phyloP scores from a whole-genome alignment of 2,797 vertebrate genomes.

The Squalus acanthias region DNA sequence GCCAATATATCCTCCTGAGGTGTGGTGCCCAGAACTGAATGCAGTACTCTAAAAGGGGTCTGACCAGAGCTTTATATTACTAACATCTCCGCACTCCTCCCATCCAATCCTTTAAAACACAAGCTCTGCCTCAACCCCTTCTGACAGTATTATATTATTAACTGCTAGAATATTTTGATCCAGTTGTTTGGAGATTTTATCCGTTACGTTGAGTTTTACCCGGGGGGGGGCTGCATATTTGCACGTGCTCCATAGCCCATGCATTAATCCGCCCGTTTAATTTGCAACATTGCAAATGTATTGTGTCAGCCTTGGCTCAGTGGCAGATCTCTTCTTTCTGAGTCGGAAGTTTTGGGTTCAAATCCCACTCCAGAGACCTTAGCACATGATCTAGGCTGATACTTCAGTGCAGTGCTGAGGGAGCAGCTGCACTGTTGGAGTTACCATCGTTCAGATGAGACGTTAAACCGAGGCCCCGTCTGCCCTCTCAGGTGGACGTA shows the following conservation, averaged over 20 bases:
- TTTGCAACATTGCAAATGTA: not conserved
- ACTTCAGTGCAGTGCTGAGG: not conserved
- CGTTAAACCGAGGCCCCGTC: not conserved
- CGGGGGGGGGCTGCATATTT: not conserved
- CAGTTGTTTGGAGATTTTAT: not conserved
- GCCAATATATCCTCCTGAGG: too few species aligned
- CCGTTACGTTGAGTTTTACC: not conserved
- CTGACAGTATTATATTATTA: too few species aligned
- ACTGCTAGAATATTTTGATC: too few species aligned
- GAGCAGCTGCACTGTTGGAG: not conserved
- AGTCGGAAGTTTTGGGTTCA: not conserved
- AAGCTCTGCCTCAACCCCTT: too few species aligned
- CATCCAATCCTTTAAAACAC: too few species aligned
- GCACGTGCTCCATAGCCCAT: not conserved
- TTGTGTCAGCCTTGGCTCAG: not conserved
- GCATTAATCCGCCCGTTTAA: not conserved
- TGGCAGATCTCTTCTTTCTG: not conserved
- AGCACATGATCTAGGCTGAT: not conserved
- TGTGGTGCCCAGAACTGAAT: too few species aligned
- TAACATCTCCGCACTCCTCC: too few species aligned
- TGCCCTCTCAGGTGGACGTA: not conserved
- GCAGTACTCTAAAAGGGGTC: too few species aligned
- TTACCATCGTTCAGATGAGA: not conserved
- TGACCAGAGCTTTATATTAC: too few species aligned
- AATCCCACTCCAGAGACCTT: not conserved